Base-by-base conservation (phyloP, 2,113 vertebrate genomes). In the Archilochus colubris region DNA sequence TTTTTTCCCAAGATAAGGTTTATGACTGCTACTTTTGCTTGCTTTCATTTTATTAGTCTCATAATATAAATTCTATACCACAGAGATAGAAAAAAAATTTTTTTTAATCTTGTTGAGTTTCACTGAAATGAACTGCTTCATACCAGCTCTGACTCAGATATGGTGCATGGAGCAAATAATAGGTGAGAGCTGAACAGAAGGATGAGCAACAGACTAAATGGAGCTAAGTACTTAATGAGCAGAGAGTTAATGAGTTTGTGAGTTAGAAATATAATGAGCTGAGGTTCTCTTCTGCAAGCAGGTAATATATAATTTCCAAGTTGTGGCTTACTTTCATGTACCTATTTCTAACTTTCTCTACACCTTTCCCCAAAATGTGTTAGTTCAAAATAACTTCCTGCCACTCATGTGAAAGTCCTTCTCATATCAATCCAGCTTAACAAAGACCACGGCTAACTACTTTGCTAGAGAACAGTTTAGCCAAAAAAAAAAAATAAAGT, bases 211-310 rank as follows among this genome's bases (percentile, higher is more conserved):
- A 10, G 96, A 88, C 44, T 72, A 96, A 96, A 97, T 72, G 81
- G 84, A 97, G 82, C 80, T 96, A 95, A 97, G 79, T 96, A 94
- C 91, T 97, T 97, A 97, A 97, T 73, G 70, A 97, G 83, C 69
- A 94, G 70, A 95, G 63, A 96, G 89, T 61, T 97, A 97, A 97
- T 86, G 92, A 96, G 89, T 94, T 97, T 96, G 88, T 96, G 94
- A 97, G 95, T 94, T 97, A 96, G 68, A 78, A 94, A 86, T 91
- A 88, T 96, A 97, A 97, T 95, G 91, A 97, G 82, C 82, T 96
- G 90, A 95, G 51, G 46, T 96, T 97, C 94, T 93, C 94, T 92
- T 63, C 80, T 96, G 69, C 75, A 89, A 85, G 44, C 23, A 95
- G 78, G 72, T 92, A 95, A 91, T 77, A 94, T 63, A 63, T 91